A percentile compares a stretch with the other conserved stretches of the same genome.
phyloP scores from a whole-genome alignment of 2,113 vertebrate genomes.

The Nothobranchius kuhntae region DNA sequence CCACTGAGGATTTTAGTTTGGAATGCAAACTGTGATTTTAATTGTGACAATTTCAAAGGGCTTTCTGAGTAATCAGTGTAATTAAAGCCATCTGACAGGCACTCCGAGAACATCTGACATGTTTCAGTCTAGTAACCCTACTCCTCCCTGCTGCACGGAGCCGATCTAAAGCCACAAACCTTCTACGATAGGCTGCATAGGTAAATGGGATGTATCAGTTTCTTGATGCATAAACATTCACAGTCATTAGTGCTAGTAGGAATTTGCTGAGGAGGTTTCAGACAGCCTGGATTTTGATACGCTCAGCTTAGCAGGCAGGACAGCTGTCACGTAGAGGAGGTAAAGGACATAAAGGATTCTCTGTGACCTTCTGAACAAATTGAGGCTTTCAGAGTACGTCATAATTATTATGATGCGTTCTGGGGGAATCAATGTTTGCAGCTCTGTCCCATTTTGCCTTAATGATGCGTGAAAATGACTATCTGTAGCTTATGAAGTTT shows the following conservation, averaged over 20 bases:
- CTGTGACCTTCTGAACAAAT: constrained; percentile 6
- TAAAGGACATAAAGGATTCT: not conserved
- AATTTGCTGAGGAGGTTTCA: not conserved
- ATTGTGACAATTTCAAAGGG: no score
- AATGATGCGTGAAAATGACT: constrained; percentile 38
- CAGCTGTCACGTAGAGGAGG: not conserved
- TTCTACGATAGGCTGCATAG: no score
- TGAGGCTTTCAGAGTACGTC: constrained; percentile 2
- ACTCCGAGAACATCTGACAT: no score
- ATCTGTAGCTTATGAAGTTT: constrained; percentile 27
- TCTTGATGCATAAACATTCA: not conserved
- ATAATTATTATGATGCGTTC: not conserved
- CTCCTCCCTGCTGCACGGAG: no score
- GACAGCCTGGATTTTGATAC: not conserved
- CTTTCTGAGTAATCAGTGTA: no score
- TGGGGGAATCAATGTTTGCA: constrained; percentile 14
- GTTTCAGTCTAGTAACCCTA: no score
- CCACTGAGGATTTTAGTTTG: no score
- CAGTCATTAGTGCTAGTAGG: not conserved
- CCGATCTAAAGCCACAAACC: no score
- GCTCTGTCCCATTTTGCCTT: constrained; percentile 19
- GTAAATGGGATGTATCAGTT: no score
- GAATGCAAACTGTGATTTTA: no score
- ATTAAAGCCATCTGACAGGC: no score
- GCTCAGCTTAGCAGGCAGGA: not conserved